Base-by-base conservation (phyloP, 2,797 vertebrate genomes). In the Hypotaenidia philippensis region DNA sequence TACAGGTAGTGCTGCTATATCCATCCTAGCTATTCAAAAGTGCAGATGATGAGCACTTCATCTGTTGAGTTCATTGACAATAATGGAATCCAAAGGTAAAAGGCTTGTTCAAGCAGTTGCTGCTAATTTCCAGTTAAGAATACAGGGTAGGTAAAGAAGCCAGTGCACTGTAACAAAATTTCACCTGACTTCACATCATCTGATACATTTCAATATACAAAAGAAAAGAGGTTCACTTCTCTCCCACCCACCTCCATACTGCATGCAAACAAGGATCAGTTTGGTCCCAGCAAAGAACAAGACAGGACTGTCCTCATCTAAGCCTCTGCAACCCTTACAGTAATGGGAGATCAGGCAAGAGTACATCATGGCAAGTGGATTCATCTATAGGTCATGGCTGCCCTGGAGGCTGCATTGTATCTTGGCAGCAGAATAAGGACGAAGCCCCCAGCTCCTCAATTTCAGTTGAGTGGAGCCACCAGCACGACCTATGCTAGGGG, bases 401-500 rank as follows among this genome's bases (percentile, higher is more conserved):
- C 66, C 34, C 17, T 70, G 21, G 4, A 66, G 29, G 79, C 65
- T 75, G 5, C 16, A 7, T 19, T 49, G 41, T 44, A 40, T 72
- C 60, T 32, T 70, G 52, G 44, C 47, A 80, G 32, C 2, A 53
- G 38, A 90, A 70, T 11, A 11, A 3, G 27, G 14, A 87, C 11
- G 13, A 84, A 91, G 36, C 31, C 27, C 49, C 45, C 29, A 70
- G 36, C 29, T 78, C 49, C 49, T 34, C 31, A 12, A 36, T 64
- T 75, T 59, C 60, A 44, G 21, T 4, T 8, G 40, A 41, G 60
- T 10, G 1, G 12, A 60, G 59, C 40, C 41, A 61, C 5, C 9
- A 17, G 27, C 34, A 44, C 0, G 0, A 45, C 22, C 6, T 1
- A 0, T 4, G 31, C 21, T 19, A 12, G 2, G 10, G 21, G 32